Conservation (phyloP, 2,888 invertebrate species). For the Oscheius sp. region DNA sequence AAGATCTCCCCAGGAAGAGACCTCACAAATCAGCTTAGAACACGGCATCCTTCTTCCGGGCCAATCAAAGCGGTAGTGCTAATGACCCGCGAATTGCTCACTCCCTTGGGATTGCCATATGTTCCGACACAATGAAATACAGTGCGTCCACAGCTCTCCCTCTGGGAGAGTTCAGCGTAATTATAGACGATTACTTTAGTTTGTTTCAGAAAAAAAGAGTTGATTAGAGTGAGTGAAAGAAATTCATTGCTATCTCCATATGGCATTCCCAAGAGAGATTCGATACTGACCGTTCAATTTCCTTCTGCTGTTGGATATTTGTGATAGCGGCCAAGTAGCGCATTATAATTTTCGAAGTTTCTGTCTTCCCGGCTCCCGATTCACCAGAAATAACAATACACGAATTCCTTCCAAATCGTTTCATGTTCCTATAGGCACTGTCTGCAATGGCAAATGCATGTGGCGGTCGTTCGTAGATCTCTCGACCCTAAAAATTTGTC, state of each 20-base stretch:
- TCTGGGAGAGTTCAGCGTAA: too few species aligned
- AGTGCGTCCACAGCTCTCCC: too few species aligned
- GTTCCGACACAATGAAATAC: too few species aligned
- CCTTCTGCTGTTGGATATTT: slow-evolving; percentile 87
- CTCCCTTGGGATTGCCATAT: too few species aligned
- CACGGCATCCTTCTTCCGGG: too few species aligned
- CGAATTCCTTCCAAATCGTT: slow-evolving; percentile 84
- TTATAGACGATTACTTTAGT: too few species aligned
- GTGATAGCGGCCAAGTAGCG: slow-evolving; percentile 94
- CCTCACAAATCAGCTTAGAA: neutral
- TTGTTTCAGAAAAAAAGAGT: too few species aligned
- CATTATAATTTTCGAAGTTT: slow-evolving; percentile 99
- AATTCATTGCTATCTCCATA: too few species aligned
- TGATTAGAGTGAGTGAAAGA: too few species aligned
- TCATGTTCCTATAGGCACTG: slow-evolving; percentile 90
- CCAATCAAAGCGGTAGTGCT: too few species aligned
- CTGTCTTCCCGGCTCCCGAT: slow-evolving; percentile 97
- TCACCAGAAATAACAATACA: slow-evolving; percentile 92
- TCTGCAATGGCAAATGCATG: slow-evolving; percentile 98
- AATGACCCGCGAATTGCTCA: too few species aligned
- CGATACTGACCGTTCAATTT: slow-evolving; percentile 91
- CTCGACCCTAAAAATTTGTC: slow-evolving; percentile 78
- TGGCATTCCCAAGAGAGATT: neutral
- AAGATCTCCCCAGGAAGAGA: too few species aligned
- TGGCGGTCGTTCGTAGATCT: slow-evolving; percentile 94